Evolutionary conservation across 64 coral and sea anemone species (phyloP).

Genomic region (Stichodactyla mertensii): DNA sequence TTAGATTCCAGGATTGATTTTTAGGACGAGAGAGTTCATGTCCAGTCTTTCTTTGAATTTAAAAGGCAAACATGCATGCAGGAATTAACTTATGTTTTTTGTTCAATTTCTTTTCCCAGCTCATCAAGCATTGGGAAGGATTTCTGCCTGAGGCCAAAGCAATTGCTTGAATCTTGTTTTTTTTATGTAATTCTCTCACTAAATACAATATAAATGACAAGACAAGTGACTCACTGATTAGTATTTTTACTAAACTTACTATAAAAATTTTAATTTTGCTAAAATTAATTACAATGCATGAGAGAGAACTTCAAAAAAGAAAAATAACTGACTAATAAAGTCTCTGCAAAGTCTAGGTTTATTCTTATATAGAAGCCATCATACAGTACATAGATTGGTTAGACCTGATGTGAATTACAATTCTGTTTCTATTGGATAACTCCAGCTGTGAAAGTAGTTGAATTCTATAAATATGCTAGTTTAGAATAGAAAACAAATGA

Average conservation of each 20-base stretch:
- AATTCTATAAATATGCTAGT: background rate
- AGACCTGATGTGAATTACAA: background rate
- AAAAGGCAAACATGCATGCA: background rate
- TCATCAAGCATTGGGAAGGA: conserved; percentile 96
- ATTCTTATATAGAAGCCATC: background rate
- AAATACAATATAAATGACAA: background rate
- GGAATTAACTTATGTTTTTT: background rate
- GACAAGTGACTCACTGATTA: background rate
- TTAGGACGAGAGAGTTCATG: no score
- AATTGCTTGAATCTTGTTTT: conserved; percentile 54
- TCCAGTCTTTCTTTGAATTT: no score
- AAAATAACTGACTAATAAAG: background rate
- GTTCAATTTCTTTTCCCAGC: conserved; percentile 30
- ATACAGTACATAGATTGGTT: background rate
- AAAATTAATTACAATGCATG: background rate
- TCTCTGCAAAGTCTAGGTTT: background rate
- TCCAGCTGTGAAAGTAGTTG: background rate
- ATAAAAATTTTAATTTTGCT: conserved; percentile 1
- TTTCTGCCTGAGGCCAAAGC: conserved; percentile 97
- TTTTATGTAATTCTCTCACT: background rate
- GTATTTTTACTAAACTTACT: background rate
- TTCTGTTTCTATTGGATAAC: background rate
- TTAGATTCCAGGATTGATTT: no score
- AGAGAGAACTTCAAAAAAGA: background rate
- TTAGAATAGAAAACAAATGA: background rate